Evolutionary conservation across 2,797 vertebrate genomes (phyloP).

Genomic region (Muscicapa comitata): DNA sequence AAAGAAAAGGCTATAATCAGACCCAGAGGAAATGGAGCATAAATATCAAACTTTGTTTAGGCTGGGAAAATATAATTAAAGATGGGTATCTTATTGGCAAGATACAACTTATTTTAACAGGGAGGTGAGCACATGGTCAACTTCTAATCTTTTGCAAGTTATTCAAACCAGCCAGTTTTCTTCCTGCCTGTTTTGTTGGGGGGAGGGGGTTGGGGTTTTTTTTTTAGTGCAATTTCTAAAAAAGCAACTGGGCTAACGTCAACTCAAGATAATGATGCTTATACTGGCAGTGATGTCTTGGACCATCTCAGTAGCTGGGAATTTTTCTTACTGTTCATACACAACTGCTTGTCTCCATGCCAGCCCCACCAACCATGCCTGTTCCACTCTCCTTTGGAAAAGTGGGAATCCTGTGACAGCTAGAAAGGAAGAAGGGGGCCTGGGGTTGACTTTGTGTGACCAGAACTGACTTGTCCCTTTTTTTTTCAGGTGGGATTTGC

Average conservation of each 20-base stretch:
- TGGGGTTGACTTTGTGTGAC: background rate
- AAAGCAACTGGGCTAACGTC: background rate
- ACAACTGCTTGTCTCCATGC: background rate
- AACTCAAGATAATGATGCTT: background rate
- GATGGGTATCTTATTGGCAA: constrained; percentile 16
- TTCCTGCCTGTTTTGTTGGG: background rate
- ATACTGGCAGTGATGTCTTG: background rate
- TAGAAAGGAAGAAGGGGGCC: background rate
- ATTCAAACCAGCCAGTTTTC: background rate
- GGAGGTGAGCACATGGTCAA: background rate
- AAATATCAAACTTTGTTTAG: constrained; percentile 40
- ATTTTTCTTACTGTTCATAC: background rate
- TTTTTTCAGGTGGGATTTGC: background rate
- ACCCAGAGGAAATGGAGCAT: background rate
- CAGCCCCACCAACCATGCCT: background rate
- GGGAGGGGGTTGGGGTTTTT: fast-evolving
- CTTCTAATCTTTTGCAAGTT: background rate
- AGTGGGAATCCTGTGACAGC: background rate
- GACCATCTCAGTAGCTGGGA: background rate
- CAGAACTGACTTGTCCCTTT: background rate
- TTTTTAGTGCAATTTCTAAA: background rate
- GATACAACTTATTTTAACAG: background rate
- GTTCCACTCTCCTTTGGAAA: background rate
- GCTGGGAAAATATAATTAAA: constrained; percentile 21
- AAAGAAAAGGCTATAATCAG: background rate